Percentiles rank a stretch among this genome's conserved stretches.
Evolutionary conservation across 37 sponge, comb jelly and placozoan genomes (phyloP).

Genomic region (Ianthella basta): DNA sequence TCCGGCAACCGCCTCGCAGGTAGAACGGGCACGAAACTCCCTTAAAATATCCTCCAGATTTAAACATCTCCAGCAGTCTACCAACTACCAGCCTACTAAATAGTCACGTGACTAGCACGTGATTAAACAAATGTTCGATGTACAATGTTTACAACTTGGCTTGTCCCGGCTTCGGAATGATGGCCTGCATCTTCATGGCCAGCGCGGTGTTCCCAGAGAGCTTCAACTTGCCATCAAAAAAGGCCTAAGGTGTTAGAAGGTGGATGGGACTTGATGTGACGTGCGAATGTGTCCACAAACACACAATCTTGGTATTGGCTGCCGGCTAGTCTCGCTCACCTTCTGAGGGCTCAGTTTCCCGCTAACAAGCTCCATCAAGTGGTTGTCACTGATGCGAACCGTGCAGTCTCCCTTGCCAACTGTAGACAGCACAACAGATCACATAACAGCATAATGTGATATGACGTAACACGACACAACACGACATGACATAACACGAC

Average conservation of each 20-base stretch:
- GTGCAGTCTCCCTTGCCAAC: constrained; percentile 81
- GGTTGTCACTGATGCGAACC: constrained; percentile 73
- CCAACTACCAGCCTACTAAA: too few relatives aligned
- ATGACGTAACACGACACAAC: too few relatives aligned
- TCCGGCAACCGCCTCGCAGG: constrained; percentile 71
- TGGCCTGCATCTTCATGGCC: constrained; percentile 84
- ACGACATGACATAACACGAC: too few relatives aligned
- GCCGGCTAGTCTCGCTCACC: constrained; percentile 29
- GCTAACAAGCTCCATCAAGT: constrained; percentile 82
- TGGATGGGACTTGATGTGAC: neutral
- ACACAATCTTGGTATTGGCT: neutral
- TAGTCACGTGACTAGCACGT: neutral
- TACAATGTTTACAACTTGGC: constrained; percentile 57
- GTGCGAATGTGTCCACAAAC: neutral
- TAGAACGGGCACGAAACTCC: constrained; percentile 80
- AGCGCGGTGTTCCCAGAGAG: constrained; percentile 86
- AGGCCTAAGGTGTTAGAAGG: constrained; percentile 59
- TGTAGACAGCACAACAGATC: constrained; percentile 3
- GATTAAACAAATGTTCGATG: neutral
- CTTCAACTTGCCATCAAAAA: constrained; percentile 93
- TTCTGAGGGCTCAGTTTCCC: constrained; percentile 90
- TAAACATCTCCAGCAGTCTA: constrained; percentile 66
- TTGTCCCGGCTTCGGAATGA: constrained; percentile 68
- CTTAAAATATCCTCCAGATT: constrained; percentile 84
- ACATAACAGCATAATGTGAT: too few relatives aligned